Evolutionary conservation across 2,888 invertebrate species (phyloP), one percentile per base, ranked within the genome.

Genomic region (Cheilosia grossa): DNA sequence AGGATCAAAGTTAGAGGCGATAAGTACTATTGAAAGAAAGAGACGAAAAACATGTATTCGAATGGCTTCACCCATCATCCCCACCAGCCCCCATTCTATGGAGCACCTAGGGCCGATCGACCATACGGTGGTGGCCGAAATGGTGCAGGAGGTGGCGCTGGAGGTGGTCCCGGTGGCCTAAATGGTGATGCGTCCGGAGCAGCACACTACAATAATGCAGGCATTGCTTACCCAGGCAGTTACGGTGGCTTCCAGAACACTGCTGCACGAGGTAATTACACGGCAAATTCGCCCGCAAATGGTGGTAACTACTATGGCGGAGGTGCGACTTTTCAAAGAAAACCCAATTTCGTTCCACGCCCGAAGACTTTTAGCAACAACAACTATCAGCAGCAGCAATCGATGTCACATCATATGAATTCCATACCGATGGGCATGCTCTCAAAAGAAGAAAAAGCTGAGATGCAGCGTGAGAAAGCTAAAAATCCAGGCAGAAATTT

Each of bases 401-500:
- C 72, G 17, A 77, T 83, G 82, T 86, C 77, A 17, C 88, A 89
- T 74, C 88, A 89, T 33, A 87, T 87, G 56, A 75, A 88, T 5
- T 87, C 87, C 37, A 86, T 88, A 37, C 88, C 89, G 19, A 87
- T 91, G 87, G 91, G 90, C 24, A 87, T 89, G 86, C 87, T 92
- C 2, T 89, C 90, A 4, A 92, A 92, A 80, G 92, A 92, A 79
- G 92, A 92, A 63, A 91, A 93, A 6, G 93, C 94, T 59, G 94
- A 94, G 89, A 88, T 93, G 85, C 94, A 94, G 88, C 94, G 94
- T 88, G 93, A 94, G 89, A 94, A 94, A 89, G 94, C 95, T 1
- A 95, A 95, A 89, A 95, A 95, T 90, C 95, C 95, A 13, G 95
- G 95, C 66, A 95, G 95, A 87, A 94, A 93, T 87, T 92, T 96